These are phyloP conservation scores for Argya squamiceps DNA, from an alignment of 2,797 vertebrate species.

Conservation along the genomic window DNA sequence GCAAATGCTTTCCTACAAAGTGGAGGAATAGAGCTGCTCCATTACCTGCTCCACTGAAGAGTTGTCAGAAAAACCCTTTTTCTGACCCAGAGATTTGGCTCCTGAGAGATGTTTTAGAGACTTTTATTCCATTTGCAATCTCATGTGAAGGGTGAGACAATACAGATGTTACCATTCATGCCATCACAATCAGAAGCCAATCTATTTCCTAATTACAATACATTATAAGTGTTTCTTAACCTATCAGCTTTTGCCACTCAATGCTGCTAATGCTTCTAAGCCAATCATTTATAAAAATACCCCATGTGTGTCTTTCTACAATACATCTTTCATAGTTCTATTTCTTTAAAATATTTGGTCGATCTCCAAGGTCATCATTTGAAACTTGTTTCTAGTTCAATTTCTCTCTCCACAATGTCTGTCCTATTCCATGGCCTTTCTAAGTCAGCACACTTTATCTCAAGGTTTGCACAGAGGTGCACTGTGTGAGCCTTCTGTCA, in stretches of 20 bases:
- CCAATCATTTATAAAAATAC: not conserved
- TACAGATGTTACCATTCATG: not conserved
- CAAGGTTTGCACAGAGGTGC: not conserved
- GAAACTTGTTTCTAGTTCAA: not conserved
- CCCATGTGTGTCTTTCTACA: not conserved
- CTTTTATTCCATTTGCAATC: not conserved
- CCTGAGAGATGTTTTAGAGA: not conserved
- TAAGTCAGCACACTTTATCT: not conserved
- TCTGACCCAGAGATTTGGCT: not conserved
- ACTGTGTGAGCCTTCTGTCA: not conserved
- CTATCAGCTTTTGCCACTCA: not conserved
- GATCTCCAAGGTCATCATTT: not conserved
- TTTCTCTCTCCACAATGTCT: not conserved
- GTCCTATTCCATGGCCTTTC: not conserved
- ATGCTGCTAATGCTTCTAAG: not conserved
- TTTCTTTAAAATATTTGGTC: not conserved
- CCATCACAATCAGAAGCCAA: not conserved
- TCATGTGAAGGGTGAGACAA: not conserved
- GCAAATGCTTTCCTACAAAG: rapidly evolving
- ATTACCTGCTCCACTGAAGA: not conserved
- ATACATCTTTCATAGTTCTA: not conserved
- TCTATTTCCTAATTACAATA: not conserved
- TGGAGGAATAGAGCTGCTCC: not conserved
- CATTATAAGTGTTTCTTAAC: not conserved
- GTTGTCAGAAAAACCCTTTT: not conserved